Base-by-base conservation (phyloP, 2,888 invertebrate species). In the Norana najaformis region DNA sequence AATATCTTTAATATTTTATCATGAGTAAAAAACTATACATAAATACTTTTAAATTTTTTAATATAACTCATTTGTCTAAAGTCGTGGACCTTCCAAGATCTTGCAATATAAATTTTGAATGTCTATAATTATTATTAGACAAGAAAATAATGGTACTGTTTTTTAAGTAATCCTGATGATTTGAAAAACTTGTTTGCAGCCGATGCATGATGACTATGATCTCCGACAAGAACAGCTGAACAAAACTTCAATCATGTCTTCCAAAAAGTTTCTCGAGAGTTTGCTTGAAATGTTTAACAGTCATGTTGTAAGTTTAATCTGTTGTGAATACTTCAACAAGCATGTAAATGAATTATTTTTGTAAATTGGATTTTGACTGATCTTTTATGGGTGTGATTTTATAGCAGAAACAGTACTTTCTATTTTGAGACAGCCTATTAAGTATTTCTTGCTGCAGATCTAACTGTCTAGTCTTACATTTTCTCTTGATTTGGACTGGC, bases 151-250 rank as follows among this genome's bases (percentile, higher is more conserved):
- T n/a, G n/a, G n/a, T n/a, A n/a, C n/a, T n/a, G n/a, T n/a, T n/a
- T n/a, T n/a, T n/a, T n/a, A n/a, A n/a, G n/a, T n/a, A n/a, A n/a
- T n/a, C 69, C n/a, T 8, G 0, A n/a, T 69, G 69, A 69, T 11
- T 8, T 69, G n/a, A n/a, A 69, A 69, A 69, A n/a, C n/a, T 18
- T 88, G 39, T 88, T n/a, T 41, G n/a, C 93, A 96, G 95, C 99
- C 99, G 1, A 99, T 99, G 97, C 96, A 96, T 93, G 97, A 97
- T 92, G 98, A 99, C 94, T 98, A 98, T 93, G 99, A 99, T 95
- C 96, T 99, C 89, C 96, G 98, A 91, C 98, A 99, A 95, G 99
- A 99, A 94, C 99, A 99, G 95, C 96, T 99, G 91, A 99, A 99
- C 95, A 99, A 99, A 96, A 97, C 97, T 91, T 98, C 98, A 92